Percentiles rank a stretch among this genome's conserved stretches.
Conservation (phyloP, 2,888 invertebrate species). For the Acronicta alni region DNA sequence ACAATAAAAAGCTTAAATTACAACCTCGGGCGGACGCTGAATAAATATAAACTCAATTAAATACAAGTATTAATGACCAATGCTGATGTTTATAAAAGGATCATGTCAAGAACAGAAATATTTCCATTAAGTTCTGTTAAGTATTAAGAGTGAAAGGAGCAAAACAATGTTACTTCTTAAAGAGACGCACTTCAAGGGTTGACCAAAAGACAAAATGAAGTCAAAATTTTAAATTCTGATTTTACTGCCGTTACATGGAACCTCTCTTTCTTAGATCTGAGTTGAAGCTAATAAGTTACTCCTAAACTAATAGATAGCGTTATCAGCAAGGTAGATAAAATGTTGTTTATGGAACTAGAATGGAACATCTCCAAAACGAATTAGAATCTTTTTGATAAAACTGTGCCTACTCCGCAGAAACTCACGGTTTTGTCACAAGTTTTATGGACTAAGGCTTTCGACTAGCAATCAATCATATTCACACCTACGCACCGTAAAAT, state of each 20-base stretch:
- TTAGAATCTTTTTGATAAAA: too few relatives aligned
- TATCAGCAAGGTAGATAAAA: too few relatives aligned
- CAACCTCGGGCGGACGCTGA: constrained; percentile 18
- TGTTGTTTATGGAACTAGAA: too few relatives aligned
- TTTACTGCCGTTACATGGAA: too few relatives aligned
- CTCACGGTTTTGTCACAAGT: too few relatives aligned
- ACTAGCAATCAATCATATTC: constrained; percentile 28
- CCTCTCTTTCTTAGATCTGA: too few relatives aligned
- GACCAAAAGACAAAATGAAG: too few relatives aligned
- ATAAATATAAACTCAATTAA: constrained; percentile 41
- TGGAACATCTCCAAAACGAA: too few relatives aligned
- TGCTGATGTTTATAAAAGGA: constrained; percentile 28
- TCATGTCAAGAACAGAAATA: constrained; percentile 18
- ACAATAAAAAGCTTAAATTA: constrained; percentile 32
- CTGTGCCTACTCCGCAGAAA: too few relatives aligned
- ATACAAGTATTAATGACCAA: constrained; percentile 38
- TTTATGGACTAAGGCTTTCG: constrained; percentile 7
- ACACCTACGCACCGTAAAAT: constrained; percentile 31
- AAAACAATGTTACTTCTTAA: constrained; percentile 7
- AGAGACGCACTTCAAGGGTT: background rate
- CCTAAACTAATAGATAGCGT: too few relatives aligned
- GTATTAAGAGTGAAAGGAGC: constrained; percentile 7
- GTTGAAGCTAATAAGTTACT: too few relatives aligned
- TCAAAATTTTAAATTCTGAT: too few relatives aligned
- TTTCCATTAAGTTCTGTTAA: constrained; percentile 10